phyloP scores from a whole-genome alignment of 2,113 vertebrate species.

The Caranx melampygus region DNA sequence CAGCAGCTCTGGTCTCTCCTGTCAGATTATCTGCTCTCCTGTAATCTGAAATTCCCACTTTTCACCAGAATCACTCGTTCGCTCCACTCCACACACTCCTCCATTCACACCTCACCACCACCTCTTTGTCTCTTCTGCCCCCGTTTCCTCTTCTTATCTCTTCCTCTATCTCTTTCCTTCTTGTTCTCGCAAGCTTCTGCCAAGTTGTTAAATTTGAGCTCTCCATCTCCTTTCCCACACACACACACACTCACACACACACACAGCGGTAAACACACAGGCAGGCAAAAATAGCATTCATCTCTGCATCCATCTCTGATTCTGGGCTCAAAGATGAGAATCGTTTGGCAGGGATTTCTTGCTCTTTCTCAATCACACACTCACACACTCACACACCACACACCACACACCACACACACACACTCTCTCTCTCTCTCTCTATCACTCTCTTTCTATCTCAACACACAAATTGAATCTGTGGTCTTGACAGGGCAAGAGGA shows the following conservation, averaged over 20 bases:
- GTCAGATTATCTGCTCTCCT: conserved; percentile 42
- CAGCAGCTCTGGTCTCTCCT: conserved; percentile 20
- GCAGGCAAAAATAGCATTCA: conserved; percentile 58
- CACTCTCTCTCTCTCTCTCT: neutral
- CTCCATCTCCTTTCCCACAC: conserved; percentile 27
- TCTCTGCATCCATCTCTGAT: conserved; percentile 55
- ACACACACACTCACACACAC: conserved; percentile 4
- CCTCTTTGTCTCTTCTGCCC: conserved; percentile 1
- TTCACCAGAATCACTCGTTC: neutral
- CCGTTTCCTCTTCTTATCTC: conserved; percentile 18
- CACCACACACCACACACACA: conserved; percentile 15
- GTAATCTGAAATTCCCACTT: conserved; percentile 30
- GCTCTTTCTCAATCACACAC: conserved; percentile 1
- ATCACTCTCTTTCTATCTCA: conserved; percentile 33
- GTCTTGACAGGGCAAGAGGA: conserved; percentile 72
- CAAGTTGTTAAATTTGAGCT: conserved; percentile 54
- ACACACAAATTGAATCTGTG: conserved; percentile 75
- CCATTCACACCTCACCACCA: conserved; percentile 25
- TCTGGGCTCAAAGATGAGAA: conserved; percentile 61
- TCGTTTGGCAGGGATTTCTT: conserved; percentile 51
- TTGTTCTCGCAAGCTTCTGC: conserved; percentile 9
- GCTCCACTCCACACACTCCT: neutral
- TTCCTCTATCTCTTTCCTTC: conserved; percentile 7
- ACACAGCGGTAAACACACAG: conserved; percentile 34
- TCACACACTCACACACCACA: conserved; percentile 29